Base-by-base conservation (phyloP, 2,888 invertebrate genomes). In the Congeria kusceri region DNA sequence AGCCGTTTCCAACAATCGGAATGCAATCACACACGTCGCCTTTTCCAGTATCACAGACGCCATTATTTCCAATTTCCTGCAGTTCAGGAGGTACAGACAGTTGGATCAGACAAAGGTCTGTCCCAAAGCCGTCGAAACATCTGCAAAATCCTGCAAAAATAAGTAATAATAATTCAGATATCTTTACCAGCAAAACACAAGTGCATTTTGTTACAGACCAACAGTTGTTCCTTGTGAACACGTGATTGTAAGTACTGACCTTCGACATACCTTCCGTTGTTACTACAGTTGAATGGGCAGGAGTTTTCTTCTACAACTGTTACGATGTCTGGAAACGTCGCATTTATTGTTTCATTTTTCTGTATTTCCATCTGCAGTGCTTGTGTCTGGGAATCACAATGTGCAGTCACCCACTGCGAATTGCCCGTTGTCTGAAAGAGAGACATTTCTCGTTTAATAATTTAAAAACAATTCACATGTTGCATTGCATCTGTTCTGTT, bases 231-330 rank as follows among this genome's bases (percentile, higher is more conserved):
- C n/a, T n/a, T n/a, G n/a, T n/a, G n/a, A n/a, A n/a, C n/a, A n/a
- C n/a, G n/a, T n/a, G n/a, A n/a, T n/a, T n/a, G n/a, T n/a, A n/a
- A n/a, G 32, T 32, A 49, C 20, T 9, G 29, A 67, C 67, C 58
- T 58, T 57, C 27, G 7, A 53, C 15, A 56, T 62, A 70, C 23
- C 53, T 23, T 5, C 77, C 77, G 46, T 71, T 25, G 20, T 53
- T 59, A 32, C 64, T 71, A 32, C 77, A 77, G 23, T 77, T 77
- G 7, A 57, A 57, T 5, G 66, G 70, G 46, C 77, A 77, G 11
- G 66, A 25, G 25, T 47, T 25, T 4, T 53, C 25, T n/a, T 47
- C 15, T 0, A 77, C 32, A 25, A 13, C 15, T 18, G 47, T 3
- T 1, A 44, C 47, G 27, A 71, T 11, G 1, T 47, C 77, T 11